These are phyloP conservation scores for western clawed frog (Xenopus tropicalis) DNA, from an alignment of 2,113 vertebrate species.

Conservation along the genomic window UCB_Xtro_10.0 CM004447.2:126033001-126033500, in stretches of 20 bases:
- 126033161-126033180: slow-evolving; percentile 95
- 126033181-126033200: slow-evolving; percentile 95
- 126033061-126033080: slow-evolving; percentile 71
- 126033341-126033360: too few relatives aligned
- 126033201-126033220: slow-evolving; percentile 95
- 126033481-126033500: too few relatives aligned
- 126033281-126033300: too few relatives aligned
- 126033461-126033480: too few relatives aligned
- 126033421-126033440: too few relatives aligned
- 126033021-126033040: slow-evolving; percentile 80
- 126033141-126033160: slow-evolving; percentile 90
- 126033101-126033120: slow-evolving; percentile 80
- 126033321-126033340: too few relatives aligned
- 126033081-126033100: slow-evolving; percentile 78
- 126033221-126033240: slow-evolving; percentile 97
- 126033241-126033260: slow-evolving; percentile 46
- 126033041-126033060: slow-evolving; percentile 74
- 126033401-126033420: too few relatives aligned
- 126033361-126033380: too few relatives aligned
- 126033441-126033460: too few relatives aligned
- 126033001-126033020: slow-evolving; percentile 83
- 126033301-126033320: too few relatives aligned
- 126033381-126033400: too few relatives aligned
- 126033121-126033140: slow-evolving; percentile 98
- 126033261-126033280: too few relatives aligned